Conservation (phyloP, 2,797 vertebrate species). For the Chiloscyllium punctatum region DNA sequence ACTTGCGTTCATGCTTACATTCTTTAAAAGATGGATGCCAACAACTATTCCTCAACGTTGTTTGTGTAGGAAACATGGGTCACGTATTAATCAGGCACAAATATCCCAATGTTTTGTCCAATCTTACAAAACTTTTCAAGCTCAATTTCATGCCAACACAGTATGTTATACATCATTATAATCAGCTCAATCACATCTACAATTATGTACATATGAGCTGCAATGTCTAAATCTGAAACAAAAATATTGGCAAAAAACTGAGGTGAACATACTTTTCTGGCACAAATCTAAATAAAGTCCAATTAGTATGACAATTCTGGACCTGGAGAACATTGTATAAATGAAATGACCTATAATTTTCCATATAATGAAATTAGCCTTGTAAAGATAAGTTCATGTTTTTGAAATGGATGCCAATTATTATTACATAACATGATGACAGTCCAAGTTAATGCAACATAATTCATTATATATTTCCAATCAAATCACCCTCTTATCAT, state of each 20-base stretch:
- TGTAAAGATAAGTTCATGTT: neutral
- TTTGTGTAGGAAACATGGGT: neutral
- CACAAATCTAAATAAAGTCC: neutral
- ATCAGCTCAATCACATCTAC: slow-evolving; percentile 21
- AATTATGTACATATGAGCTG: slow-evolving; percentile 29
- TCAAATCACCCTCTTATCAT: neutral
- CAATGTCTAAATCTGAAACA: neutral
- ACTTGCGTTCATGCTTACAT: neutral
- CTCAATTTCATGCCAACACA: slow-evolving; percentile 31
- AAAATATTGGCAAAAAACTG: neutral
- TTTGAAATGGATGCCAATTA: neutral
- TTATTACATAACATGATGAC: neutral
- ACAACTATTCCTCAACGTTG: neutral
- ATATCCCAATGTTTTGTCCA: neutral
- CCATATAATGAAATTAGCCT: neutral
- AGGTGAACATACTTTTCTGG: neutral
- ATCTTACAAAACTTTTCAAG: neutral
- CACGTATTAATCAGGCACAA: slow-evolving; percentile 28
- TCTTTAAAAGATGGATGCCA: neutral
- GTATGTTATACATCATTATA: slow-evolving; percentile 36
- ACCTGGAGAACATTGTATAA: neutral
- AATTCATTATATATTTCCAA: neutral
- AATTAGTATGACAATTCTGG: neutral
- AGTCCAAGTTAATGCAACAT: neutral
- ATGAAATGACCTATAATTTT: neutral